Base-by-base conservation (phyloP, 2,797 vertebrate genomes). In the Alosa sapidissima region DNA sequence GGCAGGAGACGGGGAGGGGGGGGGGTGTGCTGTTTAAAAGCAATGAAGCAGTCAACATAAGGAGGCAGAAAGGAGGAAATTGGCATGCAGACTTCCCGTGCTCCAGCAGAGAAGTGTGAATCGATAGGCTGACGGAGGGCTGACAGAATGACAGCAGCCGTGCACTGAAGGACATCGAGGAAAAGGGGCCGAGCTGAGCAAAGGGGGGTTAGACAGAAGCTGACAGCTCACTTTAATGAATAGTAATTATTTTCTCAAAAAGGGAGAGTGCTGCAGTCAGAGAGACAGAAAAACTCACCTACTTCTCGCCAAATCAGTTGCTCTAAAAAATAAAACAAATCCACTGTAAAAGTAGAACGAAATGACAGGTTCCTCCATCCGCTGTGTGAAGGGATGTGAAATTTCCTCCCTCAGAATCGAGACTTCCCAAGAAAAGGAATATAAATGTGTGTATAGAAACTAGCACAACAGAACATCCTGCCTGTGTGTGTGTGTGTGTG, bases 91-190 rank as follows among this genome's bases (percentile, higher is more conserved):
- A 92, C 87, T 85, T 92, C 92, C 91, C 89, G 87, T 65, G 93
- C 90, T 92, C 72, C 72, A 90, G 90, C 91, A 92, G 88, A 93
- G 93, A 95, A 93, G 89, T 88, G 91, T 84, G 88, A 92, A 95
- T 95, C 94, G 89, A 95, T 95, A 92, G 88, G 84, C 89, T 93
- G 92, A 95, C 90, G 90, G 91, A 90, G 89, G 88, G 90, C 89
- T 94, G 93, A 95, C 94, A 95, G 93, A 83, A 93, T 93, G 93
- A 95, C 92, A 93, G 93, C 90, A 88, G 88, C 88, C 87, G 85
- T 90, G 92, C 82, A 83, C 91, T 94, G 93, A 94, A 94, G 94
- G 93, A 94, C 93, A 90, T 92, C 78, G 48, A 87, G 81, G 83
- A 90, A 78, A 89, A 85, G 81, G 14, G n/a, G 21, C 83, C 83